Percentiles rank a stretch among this genome's conserved stretches.
phyloP scores from a whole-genome alignment of 2,797 vertebrate species.

The Podargus strigoides region DNA sequence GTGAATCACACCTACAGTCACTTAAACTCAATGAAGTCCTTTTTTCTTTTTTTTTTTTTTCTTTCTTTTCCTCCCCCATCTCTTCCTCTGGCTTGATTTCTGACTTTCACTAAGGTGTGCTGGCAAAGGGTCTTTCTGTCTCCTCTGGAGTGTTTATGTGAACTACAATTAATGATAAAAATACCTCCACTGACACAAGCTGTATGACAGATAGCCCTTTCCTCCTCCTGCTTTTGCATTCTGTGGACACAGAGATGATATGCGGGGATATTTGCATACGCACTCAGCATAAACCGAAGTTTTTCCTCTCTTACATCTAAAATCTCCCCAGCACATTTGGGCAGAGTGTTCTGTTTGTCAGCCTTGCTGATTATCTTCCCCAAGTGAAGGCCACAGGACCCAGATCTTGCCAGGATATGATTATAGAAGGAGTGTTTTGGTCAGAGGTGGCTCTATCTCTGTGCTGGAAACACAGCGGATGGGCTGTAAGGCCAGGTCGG shows the following conservation, averaged over 20 bases:
- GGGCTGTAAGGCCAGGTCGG: background rate
- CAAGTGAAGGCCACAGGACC: background rate
- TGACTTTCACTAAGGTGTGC: background rate
- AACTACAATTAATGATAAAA: background rate
- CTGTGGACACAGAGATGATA: background rate
- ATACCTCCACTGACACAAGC: background rate
- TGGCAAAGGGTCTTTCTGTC: background rate
- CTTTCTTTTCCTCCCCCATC: background rate
- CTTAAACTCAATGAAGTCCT: background rate
- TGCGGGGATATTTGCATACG: background rate
- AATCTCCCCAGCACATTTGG: background rate
- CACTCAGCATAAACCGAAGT: background rate
- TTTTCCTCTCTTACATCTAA: background rate
- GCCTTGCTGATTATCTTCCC: background rate
- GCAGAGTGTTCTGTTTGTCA: background rate
- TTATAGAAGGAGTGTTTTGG: fast-evolving
- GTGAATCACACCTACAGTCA: background rate
- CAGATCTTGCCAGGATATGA: background rate
- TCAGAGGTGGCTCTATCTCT: background rate
- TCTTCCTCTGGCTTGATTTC: background rate
- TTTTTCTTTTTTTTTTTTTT: background rate
- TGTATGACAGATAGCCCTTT: background rate
- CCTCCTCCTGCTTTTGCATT: background rate
- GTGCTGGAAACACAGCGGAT: background rate
- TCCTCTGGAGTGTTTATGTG: background rate